These are phyloP conservation scores for Dinothrombium tinctorium DNA, from an alignment of 1,140 invertebrate species.

Conservation along the genomic window DNA sequence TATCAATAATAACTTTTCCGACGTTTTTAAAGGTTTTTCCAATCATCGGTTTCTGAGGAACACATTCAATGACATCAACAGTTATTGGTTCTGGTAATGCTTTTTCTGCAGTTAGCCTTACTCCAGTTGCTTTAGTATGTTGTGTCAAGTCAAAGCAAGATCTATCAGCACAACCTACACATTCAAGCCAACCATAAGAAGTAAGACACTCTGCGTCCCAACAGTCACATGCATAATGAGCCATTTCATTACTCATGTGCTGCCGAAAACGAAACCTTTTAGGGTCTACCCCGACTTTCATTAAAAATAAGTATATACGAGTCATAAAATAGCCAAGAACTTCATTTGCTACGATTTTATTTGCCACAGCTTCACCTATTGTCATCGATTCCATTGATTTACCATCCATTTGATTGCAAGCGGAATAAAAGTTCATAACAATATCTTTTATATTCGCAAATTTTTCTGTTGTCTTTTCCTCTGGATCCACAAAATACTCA, in stretches of 20 bases:
- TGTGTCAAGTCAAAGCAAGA: conserved; percentile 90
- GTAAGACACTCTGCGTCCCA: conserved; percentile 95
- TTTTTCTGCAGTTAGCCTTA: conserved; percentile 71
- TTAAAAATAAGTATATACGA: conserved; percentile 68
- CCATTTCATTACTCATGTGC: conserved; percentile 99
- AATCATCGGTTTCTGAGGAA: conserved; percentile 56
- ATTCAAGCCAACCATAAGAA: conserved; percentile 96
- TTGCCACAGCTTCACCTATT: conserved; percentile 50
- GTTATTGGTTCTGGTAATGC: conserved; percentile 51
- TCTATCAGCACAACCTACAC: conserved; percentile 95
- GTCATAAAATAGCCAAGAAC: conserved; percentile 96
- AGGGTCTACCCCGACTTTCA: conserved; percentile 63
- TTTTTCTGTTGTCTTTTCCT: conserved; percentile 66
- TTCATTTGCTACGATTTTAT: conserved; percentile 74
- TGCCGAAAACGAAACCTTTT: conserved; percentile 78
- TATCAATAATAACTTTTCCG: conserved; percentile 56
- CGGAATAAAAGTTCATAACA: conserved; percentile 61
- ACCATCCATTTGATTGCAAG: conserved; percentile 77
- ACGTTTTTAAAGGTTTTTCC: conserved; percentile 88
- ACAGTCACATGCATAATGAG: conserved; percentile 98
- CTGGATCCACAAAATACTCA: conserved; percentile 94
- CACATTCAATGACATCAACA: conserved; percentile 35
- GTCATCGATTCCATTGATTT: conserved; percentile 40
- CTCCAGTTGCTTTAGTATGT: conserved; percentile 73
- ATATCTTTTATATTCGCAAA: conserved; percentile 52